Evolutionary conservation across 1,140 invertebrate genomes (phyloP).

Genomic region (Polypedilum pembai): DNA sequence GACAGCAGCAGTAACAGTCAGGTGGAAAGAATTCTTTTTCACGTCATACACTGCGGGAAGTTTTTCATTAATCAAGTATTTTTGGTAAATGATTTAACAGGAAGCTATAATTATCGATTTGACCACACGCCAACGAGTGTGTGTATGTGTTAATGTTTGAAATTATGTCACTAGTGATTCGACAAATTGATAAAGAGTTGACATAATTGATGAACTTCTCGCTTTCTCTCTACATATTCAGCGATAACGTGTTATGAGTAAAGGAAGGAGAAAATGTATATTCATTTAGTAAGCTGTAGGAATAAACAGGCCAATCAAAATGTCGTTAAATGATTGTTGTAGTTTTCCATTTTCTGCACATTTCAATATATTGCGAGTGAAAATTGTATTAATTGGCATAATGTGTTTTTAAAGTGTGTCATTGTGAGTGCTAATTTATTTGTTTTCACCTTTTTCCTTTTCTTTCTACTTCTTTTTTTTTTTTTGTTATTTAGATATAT

Average conservation of each 20-base stretch:
- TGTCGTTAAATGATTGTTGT: not conserved
- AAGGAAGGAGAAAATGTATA: not conserved
- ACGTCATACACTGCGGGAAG: too few species aligned
- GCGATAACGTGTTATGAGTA: not conserved
- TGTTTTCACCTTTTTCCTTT: slow-evolving; percentile 33
- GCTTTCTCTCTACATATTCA: not conserved
- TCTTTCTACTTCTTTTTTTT: too few species aligned
- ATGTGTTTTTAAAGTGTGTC: not conserved
- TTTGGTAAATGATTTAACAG: too few species aligned
- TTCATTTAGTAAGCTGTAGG: not conserved
- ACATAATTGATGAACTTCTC: slow-evolving; percentile 10
- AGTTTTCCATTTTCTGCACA: not conserved
- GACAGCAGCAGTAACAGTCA: too few species aligned
- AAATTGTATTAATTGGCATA: slow-evolving; percentile 7
- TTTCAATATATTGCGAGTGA: not conserved
- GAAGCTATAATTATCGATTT: too few species aligned
- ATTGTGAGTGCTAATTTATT: not conserved
- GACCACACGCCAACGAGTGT: too few species aligned
- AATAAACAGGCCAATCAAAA: slow-evolving; percentile 26
- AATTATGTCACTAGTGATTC: not conserved
- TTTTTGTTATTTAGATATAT: slow-evolving; percentile 74
- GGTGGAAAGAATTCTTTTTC: too few species aligned
- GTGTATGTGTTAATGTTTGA: too few species aligned
- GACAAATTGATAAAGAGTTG: not conserved
- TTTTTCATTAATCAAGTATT: too few species aligned